A percentile compares a stretch with the other conserved stretches of the same genome.
Evolutionary conservation across 2,113 vertebrate species (phyloP).

Genomic region (Cochlearius cochlearius): DNA sequence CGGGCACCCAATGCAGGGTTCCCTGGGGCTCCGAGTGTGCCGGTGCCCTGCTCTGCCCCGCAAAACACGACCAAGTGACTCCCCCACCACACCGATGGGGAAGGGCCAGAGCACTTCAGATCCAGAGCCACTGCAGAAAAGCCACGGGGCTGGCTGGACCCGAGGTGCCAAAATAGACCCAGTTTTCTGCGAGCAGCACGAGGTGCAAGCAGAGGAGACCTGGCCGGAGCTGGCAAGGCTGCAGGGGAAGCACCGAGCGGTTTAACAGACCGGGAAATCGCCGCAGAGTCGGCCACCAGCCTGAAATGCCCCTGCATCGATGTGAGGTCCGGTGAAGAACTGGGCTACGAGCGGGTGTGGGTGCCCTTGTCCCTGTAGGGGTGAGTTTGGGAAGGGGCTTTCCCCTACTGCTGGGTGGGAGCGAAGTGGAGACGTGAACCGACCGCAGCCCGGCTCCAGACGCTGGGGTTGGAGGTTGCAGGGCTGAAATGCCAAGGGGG

Average conservation of each 20-base stretch:
- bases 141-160: neutral
- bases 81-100: neutral
- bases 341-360: neutral
- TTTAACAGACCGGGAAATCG: neutral
- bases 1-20: neutral
- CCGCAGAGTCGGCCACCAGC: neutral
- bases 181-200: neutral
- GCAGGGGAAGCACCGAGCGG: neutral
- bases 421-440: neutral
- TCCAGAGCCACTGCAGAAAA: neutral
- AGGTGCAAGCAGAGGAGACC: neutral
- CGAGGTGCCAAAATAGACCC: neutral
- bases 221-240: neutral
- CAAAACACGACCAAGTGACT: neutral
- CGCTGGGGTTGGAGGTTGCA: neutral
- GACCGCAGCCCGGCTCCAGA: neutral
- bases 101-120: neutral
- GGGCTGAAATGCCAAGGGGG: neutral
- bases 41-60: neutral
- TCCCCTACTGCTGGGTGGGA: neutral
- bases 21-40: accelerated
- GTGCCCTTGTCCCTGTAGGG: neutral
- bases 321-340: neutral
- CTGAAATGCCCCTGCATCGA: accelerated
- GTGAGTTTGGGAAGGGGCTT: neutral